Percentiles rank a stretch among this genome's conserved stretches.
These are phyloP conservation scores for Ectropis crepuscularia DNA, from an alignment of 2,888 invertebrate genomes.

Conservation along the genomic window DNA sequence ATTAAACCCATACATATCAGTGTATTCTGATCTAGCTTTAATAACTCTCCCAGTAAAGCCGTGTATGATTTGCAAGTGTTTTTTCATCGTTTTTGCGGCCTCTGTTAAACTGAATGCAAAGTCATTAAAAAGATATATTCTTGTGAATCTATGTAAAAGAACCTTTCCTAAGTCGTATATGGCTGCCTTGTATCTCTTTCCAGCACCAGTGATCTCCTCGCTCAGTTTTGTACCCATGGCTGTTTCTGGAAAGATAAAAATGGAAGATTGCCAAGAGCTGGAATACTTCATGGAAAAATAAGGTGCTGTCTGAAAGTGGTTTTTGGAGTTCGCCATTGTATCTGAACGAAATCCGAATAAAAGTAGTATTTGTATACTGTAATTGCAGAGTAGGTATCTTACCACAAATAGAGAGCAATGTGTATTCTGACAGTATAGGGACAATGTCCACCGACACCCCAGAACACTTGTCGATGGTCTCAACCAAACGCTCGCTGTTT, in stretches of 20 bases:
- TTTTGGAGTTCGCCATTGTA: too few relatives aligned
- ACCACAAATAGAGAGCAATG: constrained; percentile 88
- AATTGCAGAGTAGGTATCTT: constrained; percentile 28
- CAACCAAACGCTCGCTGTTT: constrained; percentile 68
- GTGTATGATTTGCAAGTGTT: constrained; percentile 64
- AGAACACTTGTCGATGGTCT: constrained; percentile 53
- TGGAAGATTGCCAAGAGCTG: too few relatives aligned
- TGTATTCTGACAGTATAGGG: constrained; percentile 82
- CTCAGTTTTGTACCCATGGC: constrained; percentile 88
- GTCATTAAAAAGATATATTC: constrained; percentile 84
- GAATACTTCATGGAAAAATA: too few relatives aligned
- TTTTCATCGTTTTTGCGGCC: constrained; percentile 74
- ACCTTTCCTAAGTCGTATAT: constrained; percentile 73
- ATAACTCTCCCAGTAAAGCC: constrained; percentile 75
- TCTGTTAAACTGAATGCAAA: constrained; percentile 81
- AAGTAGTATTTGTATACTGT: too few relatives aligned
- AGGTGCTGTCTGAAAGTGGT: too few relatives aligned
- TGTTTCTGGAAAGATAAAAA: constrained; percentile 72
- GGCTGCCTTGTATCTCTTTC: constrained; percentile 83
- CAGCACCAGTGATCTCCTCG: constrained; percentile 62
- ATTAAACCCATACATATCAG: constrained; percentile 39
- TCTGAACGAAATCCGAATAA: too few relatives aligned
- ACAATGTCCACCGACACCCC: constrained; percentile 75
- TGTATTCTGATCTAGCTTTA: constrained; percentile 48
- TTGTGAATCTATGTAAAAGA: constrained; percentile 65